Base-by-base conservation (phyloP, 2,113 vertebrate genomes). In the Pristiophorus japonicus region DNA sequence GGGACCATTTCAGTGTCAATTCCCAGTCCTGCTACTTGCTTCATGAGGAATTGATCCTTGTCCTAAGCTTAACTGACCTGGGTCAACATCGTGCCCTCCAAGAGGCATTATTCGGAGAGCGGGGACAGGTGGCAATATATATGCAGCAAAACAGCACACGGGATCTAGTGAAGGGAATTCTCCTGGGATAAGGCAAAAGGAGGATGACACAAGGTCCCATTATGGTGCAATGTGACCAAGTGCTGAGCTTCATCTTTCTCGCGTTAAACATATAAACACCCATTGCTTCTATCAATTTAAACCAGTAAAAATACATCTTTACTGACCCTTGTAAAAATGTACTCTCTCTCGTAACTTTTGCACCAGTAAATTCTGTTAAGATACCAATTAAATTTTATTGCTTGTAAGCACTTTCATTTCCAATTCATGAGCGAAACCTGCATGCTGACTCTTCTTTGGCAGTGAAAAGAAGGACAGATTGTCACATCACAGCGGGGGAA, bases 301-400 rank as follows among this genome's bases (percentile, higher is more conserved):
- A 84, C 42, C 78, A 84, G 30, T 88, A 2, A 55, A 51, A 88
- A 42, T 85, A 22, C 47, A 62, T 63, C 62, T 7, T 45, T 27
- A 66, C 2, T 93, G 59, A 12, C 62, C 62, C 38, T 66, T 65
- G 3, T 24, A 45, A 66, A 65, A 93, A 27, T 4, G 6, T 62
- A 16, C 90, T 66, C 62, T 24, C 91, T 10, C 81, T 7, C 11
- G 38, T 85, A 2, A 85, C 81, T 45, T 93, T 42, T 65, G 91
- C 59, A 27, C 63, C n/a, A 65, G 38, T 27, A 66, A 93, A 20
- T 65, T 62, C 51, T 93, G 14, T 66, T 38, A 66, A 93, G 63
- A 45, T 66, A 42, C 91, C 20, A 93, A 42, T 93, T 66, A 93
- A 22, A 8, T 93, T 66, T 93, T 65, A 93, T 45, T 93, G 91